Base-by-base conservation (phyloP, 2,797 vertebrate genomes). In the Scolopax bukidnonensis region DNA sequence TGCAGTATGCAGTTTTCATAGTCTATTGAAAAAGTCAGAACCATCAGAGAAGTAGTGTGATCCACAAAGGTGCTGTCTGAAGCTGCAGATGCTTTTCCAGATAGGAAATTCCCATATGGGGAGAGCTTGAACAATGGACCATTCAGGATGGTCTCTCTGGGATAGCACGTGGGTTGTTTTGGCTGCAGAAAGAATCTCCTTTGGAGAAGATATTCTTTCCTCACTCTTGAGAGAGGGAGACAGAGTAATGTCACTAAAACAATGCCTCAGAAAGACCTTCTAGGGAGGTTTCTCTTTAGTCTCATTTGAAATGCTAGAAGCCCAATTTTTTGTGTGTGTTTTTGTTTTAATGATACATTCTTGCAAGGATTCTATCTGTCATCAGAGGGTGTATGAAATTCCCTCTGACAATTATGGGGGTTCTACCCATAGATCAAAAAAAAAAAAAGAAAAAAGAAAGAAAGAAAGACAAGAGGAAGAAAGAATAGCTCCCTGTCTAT, bases 251-350 rank as follows among this genome's bases (percentile, higher is more conserved):
- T 86, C 95, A 87, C 88, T 92, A 15, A 80, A 96, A 95, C 96
- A 95, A 96, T 97, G 91, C 68, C 56, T 89, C 75, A 81, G 81
- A 96, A 91, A 82, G 82, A 92, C 84, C 73, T 97, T 96, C 94
- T 82, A 95, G 95, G 93, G 94, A 96, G 90, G 84, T 48, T 96
- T 90, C 89, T 89, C 89, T 92, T 86, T 28, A 86, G 87, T 38
- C 67, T 53, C 59, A 73, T 88, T 96, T 93, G 93, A 96, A 97
- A 96, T 24, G 63, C 48, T 92, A 95, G 95, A 84, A 89, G 93
- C 64, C 79, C 51, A 57, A 41, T 4, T 94, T 85, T 83, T 80
- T 80, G 36, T 47, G 8, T 54, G 78, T 69, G 65, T 43, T 88
- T 81, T 89, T 90, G 64, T 94, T 87, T 87, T 92, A 92, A 89